Evolutionary conservation across 2,113 vertebrate genomes (phyloP).

Genomic region (Macrotus californicus): DNA sequence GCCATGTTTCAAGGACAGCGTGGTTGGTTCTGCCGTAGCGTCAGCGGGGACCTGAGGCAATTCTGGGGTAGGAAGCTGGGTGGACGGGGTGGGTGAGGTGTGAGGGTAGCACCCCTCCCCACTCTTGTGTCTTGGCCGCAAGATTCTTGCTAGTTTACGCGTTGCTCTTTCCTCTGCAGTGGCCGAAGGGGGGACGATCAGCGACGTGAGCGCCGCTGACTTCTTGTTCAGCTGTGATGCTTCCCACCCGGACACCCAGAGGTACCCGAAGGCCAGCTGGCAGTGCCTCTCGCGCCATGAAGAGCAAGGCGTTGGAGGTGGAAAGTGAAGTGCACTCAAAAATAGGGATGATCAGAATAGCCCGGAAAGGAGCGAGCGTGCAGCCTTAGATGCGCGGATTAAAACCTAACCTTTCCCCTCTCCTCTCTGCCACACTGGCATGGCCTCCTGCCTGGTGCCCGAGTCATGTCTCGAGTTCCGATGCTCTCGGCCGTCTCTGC

Average conservation of each 20-base stretch:
- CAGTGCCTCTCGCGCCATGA: not conserved
- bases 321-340: not conserved
- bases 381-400: not conserved
- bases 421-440: fast-evolving
- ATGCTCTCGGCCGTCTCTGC: not conserved
- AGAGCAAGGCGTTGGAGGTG: not conserved
- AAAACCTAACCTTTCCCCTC: not conserved
- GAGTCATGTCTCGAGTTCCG: not conserved
- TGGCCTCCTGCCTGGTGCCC: not conserved
- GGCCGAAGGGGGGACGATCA: constrained; percentile 66
- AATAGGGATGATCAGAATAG: not conserved
- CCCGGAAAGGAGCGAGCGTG: not conserved
- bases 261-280: constrained; percentile 58
- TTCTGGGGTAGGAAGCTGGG: constrained; percentile 78
- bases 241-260: constrained; percentile 79
- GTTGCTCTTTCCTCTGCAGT: constrained; percentile 59
- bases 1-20: constrained; percentile 75
- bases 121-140: not conserved
- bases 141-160: not conserved
- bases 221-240: constrained; percentile 83
- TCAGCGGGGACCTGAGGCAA: constrained; percentile 56
- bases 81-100: not conserved
- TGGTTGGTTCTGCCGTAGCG: constrained; percentile 82
- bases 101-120: not conserved
- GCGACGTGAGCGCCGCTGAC: constrained; percentile 57